Evolutionary conservation across 2,888 invertebrate genomes (phyloP), one percentile per base, ranked within the genome.

Genomic region (Horisme vitalbata): DNA sequence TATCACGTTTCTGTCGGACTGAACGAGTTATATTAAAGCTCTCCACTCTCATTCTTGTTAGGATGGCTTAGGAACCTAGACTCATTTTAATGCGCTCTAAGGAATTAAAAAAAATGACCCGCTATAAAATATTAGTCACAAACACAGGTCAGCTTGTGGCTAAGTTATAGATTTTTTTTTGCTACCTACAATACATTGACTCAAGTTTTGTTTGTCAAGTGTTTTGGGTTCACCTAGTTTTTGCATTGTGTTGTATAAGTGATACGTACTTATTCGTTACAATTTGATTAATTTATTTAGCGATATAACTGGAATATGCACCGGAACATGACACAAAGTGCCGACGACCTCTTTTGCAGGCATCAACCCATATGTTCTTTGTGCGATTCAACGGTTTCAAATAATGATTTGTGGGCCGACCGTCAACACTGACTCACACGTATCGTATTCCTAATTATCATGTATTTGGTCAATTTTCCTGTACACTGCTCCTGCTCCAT

Each of bases 271-370:
- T 64, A 44, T 58, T n/a, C n/a, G n/a, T n/a, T n/a, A n/a, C n/a
- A 63, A 65, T 68, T 63, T 65, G 59, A 62, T 66, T 65, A 66
- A 63, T 67, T 57, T 57, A 60, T 65, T 67, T 65, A 55, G 57
- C 44, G 63, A 64, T 61, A 68, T n/a, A 71, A 63, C 43, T 65
- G 61, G 66, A 66, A 57, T 70, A 65, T 65, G 62, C 66, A 50
- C 69, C 74, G 78, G 79, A 75, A 74, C 71, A 58, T 87, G 86
- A 87, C 79, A 75, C 83, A 83, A 65, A 64, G 65, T 75, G 79
- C 60, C 75, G 74, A 61, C 70, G 87, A 85, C 82, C 86, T 72
- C 77, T 15, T n/a, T 18, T 65, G 69, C 44, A 69, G 66, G 65
- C 71, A 66, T 62, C 67, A 69, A 65, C 69, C 66, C 74, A 71